phyloP scores from a whole-genome alignment of 2,888 invertebrate species.

The Scaptomyza cyrtandrae region DNA sequence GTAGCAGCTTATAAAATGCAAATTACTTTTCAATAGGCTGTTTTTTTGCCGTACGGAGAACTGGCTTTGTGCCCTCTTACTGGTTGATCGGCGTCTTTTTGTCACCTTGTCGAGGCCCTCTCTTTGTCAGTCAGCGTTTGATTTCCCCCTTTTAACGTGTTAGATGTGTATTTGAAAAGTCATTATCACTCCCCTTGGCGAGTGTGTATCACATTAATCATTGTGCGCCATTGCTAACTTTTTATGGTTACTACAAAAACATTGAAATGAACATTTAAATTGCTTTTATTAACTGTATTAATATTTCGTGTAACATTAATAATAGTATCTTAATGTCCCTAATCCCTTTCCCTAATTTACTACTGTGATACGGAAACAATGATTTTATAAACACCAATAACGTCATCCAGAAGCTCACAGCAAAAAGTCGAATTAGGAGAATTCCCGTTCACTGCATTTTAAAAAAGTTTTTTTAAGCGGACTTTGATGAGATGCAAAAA shows the following conservation, averaged over 20 bases:
- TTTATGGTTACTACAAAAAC: slow-evolving; percentile 21
- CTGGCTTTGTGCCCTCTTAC: slow-evolving; percentile 20
- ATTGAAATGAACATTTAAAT: slow-evolving; percentile 10
- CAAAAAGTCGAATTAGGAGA: too few relatives aligned
- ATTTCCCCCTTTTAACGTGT: slow-evolving; percentile 71
- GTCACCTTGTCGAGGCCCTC: slow-evolving; percentile 49
- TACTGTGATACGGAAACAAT: too few relatives aligned
- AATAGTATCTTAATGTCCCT: too few relatives aligned
- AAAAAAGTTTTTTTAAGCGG: too few relatives aligned
- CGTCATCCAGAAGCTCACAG: too few relatives aligned
- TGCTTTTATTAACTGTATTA: slow-evolving; percentile 16
- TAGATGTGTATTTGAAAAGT: slow-evolving; percentile 77
- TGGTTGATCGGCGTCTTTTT: slow-evolving; percentile 42
- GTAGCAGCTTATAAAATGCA: slow-evolving; percentile 69
- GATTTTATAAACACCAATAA: too few relatives aligned
- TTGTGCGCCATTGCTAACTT: slow-evolving; percentile 53
- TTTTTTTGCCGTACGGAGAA: slow-evolving; percentile 18
- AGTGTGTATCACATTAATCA: slow-evolving; percentile 68
- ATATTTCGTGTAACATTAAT: slow-evolving; percentile 12
- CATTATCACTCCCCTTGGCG: slow-evolving; percentile 68
- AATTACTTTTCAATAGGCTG: slow-evolving; percentile 76
- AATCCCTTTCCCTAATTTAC: too few relatives aligned
- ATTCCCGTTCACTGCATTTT: too few relatives aligned
- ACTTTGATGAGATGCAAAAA: too few relatives aligned
- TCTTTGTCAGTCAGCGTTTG: slow-evolving; percentile 46